A percentile compares a stretch with the other conserved stretches of the same genome.
phyloP scores from a whole-genome alignment of 2,797 vertebrate species.

The Diplodus sargus region DNA sequence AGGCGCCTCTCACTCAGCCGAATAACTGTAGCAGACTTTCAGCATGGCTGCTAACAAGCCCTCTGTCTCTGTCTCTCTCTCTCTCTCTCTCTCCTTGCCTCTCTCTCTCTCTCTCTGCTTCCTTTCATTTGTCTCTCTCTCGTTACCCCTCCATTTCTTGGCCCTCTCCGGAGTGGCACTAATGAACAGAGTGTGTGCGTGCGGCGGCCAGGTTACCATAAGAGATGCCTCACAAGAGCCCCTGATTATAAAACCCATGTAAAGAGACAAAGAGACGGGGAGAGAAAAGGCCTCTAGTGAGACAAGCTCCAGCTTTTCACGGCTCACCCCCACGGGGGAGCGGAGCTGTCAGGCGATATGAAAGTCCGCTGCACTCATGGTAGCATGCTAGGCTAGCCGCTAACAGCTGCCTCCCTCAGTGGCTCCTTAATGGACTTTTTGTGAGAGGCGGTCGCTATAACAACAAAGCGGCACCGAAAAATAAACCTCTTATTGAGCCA shows the following conservation, averaged over 20 bases:
- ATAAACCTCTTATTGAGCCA: neutral
- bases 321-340: slow-evolving; percentile 59
- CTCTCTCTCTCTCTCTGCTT: slow-evolving; percentile 53
- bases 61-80: slow-evolving; percentile 66
- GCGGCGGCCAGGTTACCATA: slow-evolving; percentile 77
- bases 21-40: slow-evolving; percentile 81
- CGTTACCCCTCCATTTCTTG: slow-evolving; percentile 65
- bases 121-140: slow-evolving; percentile 72
- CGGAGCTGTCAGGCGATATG: slow-evolving; percentile 65
- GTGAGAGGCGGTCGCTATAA: slow-evolving; percentile 28
- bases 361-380: slow-evolving; percentile 52
- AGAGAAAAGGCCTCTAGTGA: slow-evolving; percentile 55
- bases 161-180: slow-evolving; percentile 71
- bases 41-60: slow-evolving; percentile 81
- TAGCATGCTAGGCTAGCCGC: slow-evolving; percentile 59
- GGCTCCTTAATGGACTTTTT: slow-evolving; percentile 54
- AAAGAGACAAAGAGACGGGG: slow-evolving; percentile 64
- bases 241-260: slow-evolving; percentile 77
- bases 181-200: slow-evolving; percentile 75
- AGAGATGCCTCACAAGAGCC: slow-evolving; percentile 74
- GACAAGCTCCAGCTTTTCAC: slow-evolving; percentile 69
- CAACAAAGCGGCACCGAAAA: slow-evolving; percentile 23
- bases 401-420: slow-evolving; percentile 49
- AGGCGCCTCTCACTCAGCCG: slow-evolving; percentile 75
- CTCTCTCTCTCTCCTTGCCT: slow-evolving; percentile 43